Evolutionary conservation across 2,113 vertebrate genomes (phyloP).

Genomic region (Leptodactylus fuscus): DNA sequence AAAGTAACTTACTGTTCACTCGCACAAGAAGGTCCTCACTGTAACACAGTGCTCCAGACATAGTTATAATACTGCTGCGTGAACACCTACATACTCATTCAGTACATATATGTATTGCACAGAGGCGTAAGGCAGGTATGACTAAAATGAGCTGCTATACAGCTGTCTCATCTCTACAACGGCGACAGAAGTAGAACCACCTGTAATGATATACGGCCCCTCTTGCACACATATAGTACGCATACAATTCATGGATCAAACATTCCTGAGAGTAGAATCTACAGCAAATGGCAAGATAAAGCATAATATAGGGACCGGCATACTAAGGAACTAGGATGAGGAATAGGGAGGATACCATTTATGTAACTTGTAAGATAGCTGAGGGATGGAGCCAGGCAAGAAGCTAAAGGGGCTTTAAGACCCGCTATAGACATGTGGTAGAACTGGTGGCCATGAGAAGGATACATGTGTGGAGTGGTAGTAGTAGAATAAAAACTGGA

Average conservation of each 20-base stretch:
- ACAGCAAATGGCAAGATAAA: background rate
- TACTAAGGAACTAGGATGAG: background rate
- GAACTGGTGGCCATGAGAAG: no score
- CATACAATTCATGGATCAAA: background rate
- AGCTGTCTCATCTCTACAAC: background rate
- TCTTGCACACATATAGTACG: background rate
- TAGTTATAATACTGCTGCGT: background rate
- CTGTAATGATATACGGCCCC: background rate
- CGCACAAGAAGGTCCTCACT: background rate
- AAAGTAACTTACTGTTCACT: slow-evolving; percentile 60
- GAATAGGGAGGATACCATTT: background rate
- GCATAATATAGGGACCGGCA: background rate
- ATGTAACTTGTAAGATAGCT: background rate
- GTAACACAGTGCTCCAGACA: background rate
- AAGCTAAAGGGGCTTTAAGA: background rate
- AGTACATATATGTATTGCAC: background rate
- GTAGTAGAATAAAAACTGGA: no score
- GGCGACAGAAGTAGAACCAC: background rate
- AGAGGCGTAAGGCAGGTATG: background rate
- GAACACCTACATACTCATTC: background rate
- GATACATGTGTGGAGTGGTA: no score
- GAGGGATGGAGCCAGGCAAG: background rate
- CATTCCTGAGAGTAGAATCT: background rate
- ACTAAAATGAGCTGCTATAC: background rate
- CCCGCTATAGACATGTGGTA: background rate